Percentiles rank a stretch among this genome's conserved stretches.
Evolutionary conservation across 1,140 invertebrate genomes (phyloP).

Genomic region (Chymomyza costata): DNA sequence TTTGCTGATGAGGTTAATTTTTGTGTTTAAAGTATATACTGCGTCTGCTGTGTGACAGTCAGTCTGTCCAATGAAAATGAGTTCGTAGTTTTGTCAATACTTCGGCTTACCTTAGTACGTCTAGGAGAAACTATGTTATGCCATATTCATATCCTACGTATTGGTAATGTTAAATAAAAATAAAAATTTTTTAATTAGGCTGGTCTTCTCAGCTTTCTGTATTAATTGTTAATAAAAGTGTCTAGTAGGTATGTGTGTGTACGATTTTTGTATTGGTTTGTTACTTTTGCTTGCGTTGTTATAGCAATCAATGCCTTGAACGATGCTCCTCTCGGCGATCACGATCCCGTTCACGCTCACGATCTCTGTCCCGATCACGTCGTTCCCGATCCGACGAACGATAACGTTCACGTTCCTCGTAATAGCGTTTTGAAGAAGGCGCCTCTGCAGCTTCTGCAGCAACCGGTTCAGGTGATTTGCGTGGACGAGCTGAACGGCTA

Average conservation of each 20-base stretch:
- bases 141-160: conserved; percentile 69
- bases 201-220: conserved; percentile 31
- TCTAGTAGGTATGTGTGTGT: conserved; percentile 35
- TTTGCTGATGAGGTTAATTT: no score
- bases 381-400: conserved; percentile 83
- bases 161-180: conserved; percentile 73
- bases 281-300: conserved; percentile 45
- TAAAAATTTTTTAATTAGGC: conserved; percentile 52
- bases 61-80: conserved; percentile 24
- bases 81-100: conserved; percentile 40
- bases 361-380: conserved; percentile 80
- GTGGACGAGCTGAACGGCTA: conserved; percentile 78
- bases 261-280: conserved; percentile 14
- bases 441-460: conserved; percentile 76
- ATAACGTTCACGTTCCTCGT: conserved; percentile 87
- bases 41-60: conserved; percentile 19
- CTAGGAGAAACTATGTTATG: conserved; percentile 69
- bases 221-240: conserved; percentile 53
- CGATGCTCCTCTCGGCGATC: conserved; percentile 83
- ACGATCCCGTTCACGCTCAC: conserved; percentile 80
- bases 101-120: conserved; percentile 66
- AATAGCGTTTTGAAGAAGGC: conserved; percentile 78
- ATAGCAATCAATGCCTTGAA: conserved; percentile 79
- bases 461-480: conserved; percentile 78
- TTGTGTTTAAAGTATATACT: conserved; percentile 1